phyloP scores from a whole-genome alignment of 2,888 invertebrate species.

The Deladenus siricidicola region DNA sequence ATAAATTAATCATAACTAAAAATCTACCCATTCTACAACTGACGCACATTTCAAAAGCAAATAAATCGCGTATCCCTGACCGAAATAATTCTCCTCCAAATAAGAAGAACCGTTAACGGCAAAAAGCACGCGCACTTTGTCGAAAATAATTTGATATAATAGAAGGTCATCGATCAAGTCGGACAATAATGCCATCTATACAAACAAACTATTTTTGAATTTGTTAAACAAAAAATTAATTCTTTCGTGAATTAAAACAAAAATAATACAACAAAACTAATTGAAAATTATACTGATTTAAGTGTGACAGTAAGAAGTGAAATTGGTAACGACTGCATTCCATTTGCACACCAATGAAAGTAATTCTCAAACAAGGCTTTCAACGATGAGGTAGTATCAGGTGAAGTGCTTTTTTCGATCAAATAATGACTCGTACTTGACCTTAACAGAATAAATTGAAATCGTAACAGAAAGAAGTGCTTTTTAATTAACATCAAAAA shows the following conservation, averaged over 20 bases:
- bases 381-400: constrained; percentile 46
- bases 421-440: constrained; percentile 24
- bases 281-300: constrained; percentile 26
- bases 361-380: constrained; percentile 47
- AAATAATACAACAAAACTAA: background rate
- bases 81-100: constrained; percentile 22
- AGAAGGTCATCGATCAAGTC: constrained; percentile 46
- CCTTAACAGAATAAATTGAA: too few relatives aligned
- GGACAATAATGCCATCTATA: constrained; percentile 26
- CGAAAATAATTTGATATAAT: constrained; percentile 35
- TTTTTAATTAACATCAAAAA: background rate
- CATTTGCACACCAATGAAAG: constrained; percentile 46
- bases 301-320: constrained; percentile 33
- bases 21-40: constrained; percentile 32
- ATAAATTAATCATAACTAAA: constrained; percentile 1
- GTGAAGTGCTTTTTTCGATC: constrained; percentile 32
- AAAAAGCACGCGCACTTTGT: constrained; percentile 22
- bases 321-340: constrained; percentile 35
- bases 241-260: too few relatives aligned
- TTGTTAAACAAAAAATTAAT: too few relatives aligned
- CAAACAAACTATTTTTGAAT: background rate
- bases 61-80: constrained; percentile 27
- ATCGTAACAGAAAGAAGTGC: too few relatives aligned
- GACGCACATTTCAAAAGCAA: constrained; percentile 39
- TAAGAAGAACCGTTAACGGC: constrained; percentile 14